phyloP scores from a whole-genome alignment of 2,113 vertebrate species.

The Pseudopodoces humilis region DNA sequence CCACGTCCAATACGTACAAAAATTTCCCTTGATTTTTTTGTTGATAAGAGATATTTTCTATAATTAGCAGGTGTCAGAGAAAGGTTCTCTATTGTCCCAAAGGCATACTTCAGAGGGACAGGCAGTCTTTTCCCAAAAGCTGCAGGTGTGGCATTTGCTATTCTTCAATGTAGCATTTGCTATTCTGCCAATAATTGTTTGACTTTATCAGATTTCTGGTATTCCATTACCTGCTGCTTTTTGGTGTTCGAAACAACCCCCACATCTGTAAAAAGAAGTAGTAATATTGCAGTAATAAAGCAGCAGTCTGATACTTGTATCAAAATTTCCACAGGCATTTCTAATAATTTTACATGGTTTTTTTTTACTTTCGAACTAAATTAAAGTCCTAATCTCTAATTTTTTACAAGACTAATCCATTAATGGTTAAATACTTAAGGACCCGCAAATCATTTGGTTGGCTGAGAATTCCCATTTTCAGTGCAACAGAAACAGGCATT shows the following conservation, averaged over 20 bases:
- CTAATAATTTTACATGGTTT: neutral
- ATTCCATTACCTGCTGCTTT: neutral
- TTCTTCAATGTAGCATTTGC: neutral
- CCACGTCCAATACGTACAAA: neutral
- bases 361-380: neutral
- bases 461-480: neutral
- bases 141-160: neutral
- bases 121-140: neutral
- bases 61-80: neutral
- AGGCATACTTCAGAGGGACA: neutral
- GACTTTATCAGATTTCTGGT: neutral
- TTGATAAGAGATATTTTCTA: neutral
- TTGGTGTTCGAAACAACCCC: neutral
- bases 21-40: neutral
- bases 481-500: neutral
- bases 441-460: rapidly evolving
- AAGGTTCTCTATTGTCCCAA: neutral
- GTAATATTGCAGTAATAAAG: neutral
- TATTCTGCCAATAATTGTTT: neutral
- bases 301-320: neutral
- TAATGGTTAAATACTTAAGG: neutral
- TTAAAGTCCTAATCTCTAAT: neutral
- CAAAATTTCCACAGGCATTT: neutral
- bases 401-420: neutral
- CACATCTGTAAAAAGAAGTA: neutral